A percentile compares a stretch with the other conserved stretches of the same genome.
phyloP scores from a whole-genome alignment of 2,888 invertebrate genomes.

The Eudemis profundana region DNA sequence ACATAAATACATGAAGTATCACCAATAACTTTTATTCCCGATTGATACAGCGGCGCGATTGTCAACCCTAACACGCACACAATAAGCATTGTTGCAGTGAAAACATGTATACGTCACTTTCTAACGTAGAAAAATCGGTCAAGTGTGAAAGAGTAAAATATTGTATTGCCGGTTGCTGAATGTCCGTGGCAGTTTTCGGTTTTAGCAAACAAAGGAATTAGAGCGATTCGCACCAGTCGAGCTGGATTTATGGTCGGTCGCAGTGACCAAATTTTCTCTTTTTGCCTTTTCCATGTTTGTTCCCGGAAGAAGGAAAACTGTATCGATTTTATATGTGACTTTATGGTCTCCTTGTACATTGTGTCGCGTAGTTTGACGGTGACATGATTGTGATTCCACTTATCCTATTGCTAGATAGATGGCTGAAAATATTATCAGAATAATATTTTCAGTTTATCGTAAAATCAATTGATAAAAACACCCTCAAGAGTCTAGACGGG shows the following conservation, averaged over 20 bases:
- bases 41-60: slow-evolving; percentile 28
- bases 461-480: background rate
- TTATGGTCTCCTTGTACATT: slow-evolving; percentile 29
- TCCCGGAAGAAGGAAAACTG: slow-evolving; percentile 63
- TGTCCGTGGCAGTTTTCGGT: slow-evolving; percentile 76
- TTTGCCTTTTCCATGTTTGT: slow-evolving; percentile 57
- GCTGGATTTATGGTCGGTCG: slow-evolving; percentile 75
- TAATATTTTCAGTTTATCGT: too few species aligned
- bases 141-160: slow-evolving; percentile 77
- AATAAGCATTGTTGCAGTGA: slow-evolving; percentile 28
- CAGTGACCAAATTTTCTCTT: slow-evolving; percentile 74
- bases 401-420: background rate
- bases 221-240: slow-evolving; percentile 70
- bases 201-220: slow-evolving; percentile 82
- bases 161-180: slow-evolving; percentile 65
- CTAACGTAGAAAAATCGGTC: slow-evolving; percentile 68
- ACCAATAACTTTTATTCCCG: slow-evolving; percentile 37
- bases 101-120: slow-evolving; percentile 65
- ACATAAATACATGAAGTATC: slow-evolving; percentile 44
- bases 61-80: slow-evolving; percentile 30
- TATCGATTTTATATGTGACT: slow-evolving; percentile 52
- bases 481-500: background rate
- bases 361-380: slow-evolving; percentile 17
- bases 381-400: slow-evolving; percentile 26
- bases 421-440: too few species aligned